Evolutionary conservation across 2,888 invertebrate genomes (phyloP).

Genomic region (Lycocerus yunnanus): DNA sequence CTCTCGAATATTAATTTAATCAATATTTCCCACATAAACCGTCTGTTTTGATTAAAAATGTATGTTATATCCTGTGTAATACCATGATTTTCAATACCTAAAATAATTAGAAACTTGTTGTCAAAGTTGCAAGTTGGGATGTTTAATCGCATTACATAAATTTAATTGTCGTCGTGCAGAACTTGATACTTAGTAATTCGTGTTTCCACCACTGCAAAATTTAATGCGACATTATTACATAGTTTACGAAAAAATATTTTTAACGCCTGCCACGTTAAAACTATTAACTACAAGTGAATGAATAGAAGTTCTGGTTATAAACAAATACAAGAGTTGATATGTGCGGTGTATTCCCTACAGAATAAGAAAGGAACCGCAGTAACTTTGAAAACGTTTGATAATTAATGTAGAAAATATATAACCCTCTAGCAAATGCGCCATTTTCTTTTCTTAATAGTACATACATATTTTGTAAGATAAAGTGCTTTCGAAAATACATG

Average conservation of each 20-base stretch:
- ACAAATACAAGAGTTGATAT: not conserved
- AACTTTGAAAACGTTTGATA: not conserved
- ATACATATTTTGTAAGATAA: not conserved
- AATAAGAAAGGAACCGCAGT: not conserved
- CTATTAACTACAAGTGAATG: not conserved
- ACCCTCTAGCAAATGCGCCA: not conserved
- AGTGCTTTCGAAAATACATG: not conserved
- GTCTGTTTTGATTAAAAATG: not conserved
- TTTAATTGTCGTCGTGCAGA: not conserved
- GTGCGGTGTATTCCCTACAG: not conserved
- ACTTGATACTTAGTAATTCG: not conserved
- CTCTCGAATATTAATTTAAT: not conserved
- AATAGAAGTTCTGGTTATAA: not conserved
- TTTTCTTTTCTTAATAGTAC: not conserved
- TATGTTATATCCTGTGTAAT: not conserved
- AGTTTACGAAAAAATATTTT: not conserved
- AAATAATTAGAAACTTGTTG: not conserved
- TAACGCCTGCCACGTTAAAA: not conserved
- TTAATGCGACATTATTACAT: not conserved
- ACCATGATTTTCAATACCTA: not conserved
- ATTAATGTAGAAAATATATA: not conserved
- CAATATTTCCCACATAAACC: not conserved
- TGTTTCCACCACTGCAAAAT: not conserved
- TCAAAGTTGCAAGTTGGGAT: not conserved
- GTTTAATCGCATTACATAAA: not conserved